A percentile compares a stretch with the other conserved stretches of the same genome.
Evolutionary conservation across 2,888 invertebrate genomes (phyloP).

Genomic region (Pachliopta kotzebuea): DNA sequence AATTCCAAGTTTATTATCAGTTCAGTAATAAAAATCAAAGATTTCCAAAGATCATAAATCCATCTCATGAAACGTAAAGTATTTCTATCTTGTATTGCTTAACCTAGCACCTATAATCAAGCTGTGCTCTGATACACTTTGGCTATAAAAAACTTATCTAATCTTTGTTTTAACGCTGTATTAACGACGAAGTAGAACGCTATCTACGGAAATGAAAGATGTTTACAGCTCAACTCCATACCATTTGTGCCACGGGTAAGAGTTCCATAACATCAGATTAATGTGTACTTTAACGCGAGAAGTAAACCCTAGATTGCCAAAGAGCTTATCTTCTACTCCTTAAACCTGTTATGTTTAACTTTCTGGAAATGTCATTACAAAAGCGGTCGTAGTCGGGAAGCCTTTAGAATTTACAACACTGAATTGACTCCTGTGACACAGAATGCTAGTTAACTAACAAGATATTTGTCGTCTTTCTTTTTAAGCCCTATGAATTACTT

Average conservation of each 20-base stretch:
- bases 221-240: background rate
- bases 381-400: background rate
- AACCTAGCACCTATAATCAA: constrained; percentile 27
- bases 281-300: background rate
- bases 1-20: too few relatives aligned
- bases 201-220: background rate
- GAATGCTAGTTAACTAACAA: background rate
- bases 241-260: background rate
- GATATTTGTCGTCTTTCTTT: background rate
- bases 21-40: too few relatives aligned
- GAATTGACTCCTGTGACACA: background rate
- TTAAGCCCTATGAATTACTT: background rate
- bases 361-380: background rate
- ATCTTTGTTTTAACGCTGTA: background rate
- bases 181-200: background rate
- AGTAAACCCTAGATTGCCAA: background rate
- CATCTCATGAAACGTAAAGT: background rate
- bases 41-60: background rate
- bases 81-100: background rate
- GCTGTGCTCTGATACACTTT: background rate
- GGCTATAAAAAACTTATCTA: background rate
- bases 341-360: background rate
- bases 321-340: background rate
- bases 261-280: constrained; percentile 1
- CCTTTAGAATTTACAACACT: background rate